phyloP scores from a whole-genome alignment of 92 coral and sea anemone species.

The Pocillopora grandis region DNA sequence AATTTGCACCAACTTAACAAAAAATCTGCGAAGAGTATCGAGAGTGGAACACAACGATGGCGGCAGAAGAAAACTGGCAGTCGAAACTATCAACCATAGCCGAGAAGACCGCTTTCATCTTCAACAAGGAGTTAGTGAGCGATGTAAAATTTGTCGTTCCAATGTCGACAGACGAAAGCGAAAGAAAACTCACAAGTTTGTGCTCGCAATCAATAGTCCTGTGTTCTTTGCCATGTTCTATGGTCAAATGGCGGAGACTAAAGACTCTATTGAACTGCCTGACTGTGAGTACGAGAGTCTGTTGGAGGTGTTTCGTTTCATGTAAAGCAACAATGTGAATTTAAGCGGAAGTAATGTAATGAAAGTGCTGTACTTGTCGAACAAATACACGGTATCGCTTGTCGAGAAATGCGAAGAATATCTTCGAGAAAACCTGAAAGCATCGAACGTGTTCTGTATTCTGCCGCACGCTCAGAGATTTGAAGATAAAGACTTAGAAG shows the following conservation, averaged over 20 bases:
- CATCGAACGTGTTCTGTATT: neutral
- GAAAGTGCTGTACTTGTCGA: no score
- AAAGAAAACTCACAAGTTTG: no score
- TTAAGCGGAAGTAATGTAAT: no score
- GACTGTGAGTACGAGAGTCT: constrained; percentile 68
- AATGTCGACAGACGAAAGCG: neutral
- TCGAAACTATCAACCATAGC: constrained; percentile 30
- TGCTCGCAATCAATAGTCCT: no score
- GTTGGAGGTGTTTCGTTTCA: constrained; percentile 53
- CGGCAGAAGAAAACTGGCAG: constrained; percentile 49
- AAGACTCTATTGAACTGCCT: constrained; percentile 55
- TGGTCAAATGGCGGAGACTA: constrained; percentile 66
- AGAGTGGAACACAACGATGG: no score
- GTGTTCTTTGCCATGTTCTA: constrained; percentile 5
- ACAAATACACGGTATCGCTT: no score
- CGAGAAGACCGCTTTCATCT: neutral
- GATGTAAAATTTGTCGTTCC: constrained; percentile 46
- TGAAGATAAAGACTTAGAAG: constrained; percentile 38
- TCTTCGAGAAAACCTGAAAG: neutral
- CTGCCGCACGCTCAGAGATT: neutral
- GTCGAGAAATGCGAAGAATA: neutral
- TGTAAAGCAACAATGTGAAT: no score
- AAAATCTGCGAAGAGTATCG: no score
- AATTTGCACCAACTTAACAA: no score
- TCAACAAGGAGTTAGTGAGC: neutral